Evolutionary conservation across 2,113 vertebrate species (phyloP), one percentile per base, ranked within the genome.

Genomic region (Carlito syrichta): DNA sequence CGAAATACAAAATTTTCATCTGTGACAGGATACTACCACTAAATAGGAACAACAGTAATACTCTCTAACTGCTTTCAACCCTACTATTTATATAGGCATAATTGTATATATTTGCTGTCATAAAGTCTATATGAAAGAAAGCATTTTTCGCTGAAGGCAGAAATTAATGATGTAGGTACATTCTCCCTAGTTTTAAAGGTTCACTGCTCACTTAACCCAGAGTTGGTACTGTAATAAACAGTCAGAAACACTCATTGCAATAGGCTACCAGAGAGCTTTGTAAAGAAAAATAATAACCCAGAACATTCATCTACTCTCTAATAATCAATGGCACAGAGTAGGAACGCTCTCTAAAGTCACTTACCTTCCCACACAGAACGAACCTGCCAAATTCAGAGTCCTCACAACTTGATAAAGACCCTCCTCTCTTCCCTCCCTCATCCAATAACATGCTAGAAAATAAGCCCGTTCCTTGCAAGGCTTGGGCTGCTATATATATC

Each of bases 381-480:
- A 92, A 54, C 76, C 14, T 86, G 43, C 19, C 89, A 38, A 71
- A 94, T 86, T 98, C 96, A 95, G 98, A 97, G 93, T 97, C 97
- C 95, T 54, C 13, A 48, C n/a, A 62, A 23, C 52, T 56, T 83
- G 48, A 77, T 74, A 92, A 69, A 97, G 74, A 97, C 91, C 58
- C 77, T 81, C 45, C 85, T 74, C 35, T n/a, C 88, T 84, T 25
- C 20, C 2, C 30, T n/a, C 81, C 48, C 5, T 85, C 89, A 11
- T 50, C 17, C 25, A 83, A 48, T 76, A 68, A 68, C 17, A 50
- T 8, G n/a, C 40, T 71, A 32, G 63, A 86, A 86, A 86, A 78
- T 43, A 63, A 78, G 10, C 52, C 45, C 88, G 23, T 38, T 82
- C 22, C 52, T 45, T 69, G 92, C 62, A 78, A 92, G n/a, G 13